Base-by-base conservation (phyloP, 2,888 invertebrate species). In the Drosophila cyrtoloma region DNA sequence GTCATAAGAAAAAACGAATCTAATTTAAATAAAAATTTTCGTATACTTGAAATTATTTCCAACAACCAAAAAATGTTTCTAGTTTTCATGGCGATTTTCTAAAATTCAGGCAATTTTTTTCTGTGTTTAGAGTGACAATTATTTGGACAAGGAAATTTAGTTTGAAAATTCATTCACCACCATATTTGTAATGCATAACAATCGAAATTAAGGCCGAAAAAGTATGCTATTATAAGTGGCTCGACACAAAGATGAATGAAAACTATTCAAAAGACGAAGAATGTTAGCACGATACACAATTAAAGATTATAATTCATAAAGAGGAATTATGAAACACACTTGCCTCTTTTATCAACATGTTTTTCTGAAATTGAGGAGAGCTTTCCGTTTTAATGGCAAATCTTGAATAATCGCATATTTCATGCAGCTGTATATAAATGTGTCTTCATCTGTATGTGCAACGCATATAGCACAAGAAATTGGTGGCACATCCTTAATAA, bases 171-270 rank as follows among this genome's bases (percentile, higher is more conserved):
- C 5, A n/a, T n/a, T 44, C 10, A n/a, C 10, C n/a, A 44, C 1
- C 9, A 22, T 14, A 50, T 16, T 26, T 50, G 3, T 4, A 16
- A 14, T 50, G 16, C 47, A 26, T 4, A 16, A 9, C 14, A 26
- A 2, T 22, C 22, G 1, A 28, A 28, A 19, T 19, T 12, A 51
- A 16, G 10, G 14, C 4, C 68, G 4, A 19, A 47, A 47, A 67
- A 67, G 30, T 66, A 68, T 68, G 68, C 68, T 56, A 39, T 39
- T 12, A 0, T 47, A 47, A 37, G 28, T 22, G 19, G 6, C 26
- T 26, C 26, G 10, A 26, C 10, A 19, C 14, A 19, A n/a, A 51
- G 28, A 7, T 52, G 16, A 47, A 59, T 30, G 3, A 55, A 35
- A 44, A n/a, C n/a, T 6, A 12, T 12, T 44, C 5, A n/a, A 44